Conservation (phyloP, 2,113 vertebrate species). For the Brachirus orientalis region DNA sequence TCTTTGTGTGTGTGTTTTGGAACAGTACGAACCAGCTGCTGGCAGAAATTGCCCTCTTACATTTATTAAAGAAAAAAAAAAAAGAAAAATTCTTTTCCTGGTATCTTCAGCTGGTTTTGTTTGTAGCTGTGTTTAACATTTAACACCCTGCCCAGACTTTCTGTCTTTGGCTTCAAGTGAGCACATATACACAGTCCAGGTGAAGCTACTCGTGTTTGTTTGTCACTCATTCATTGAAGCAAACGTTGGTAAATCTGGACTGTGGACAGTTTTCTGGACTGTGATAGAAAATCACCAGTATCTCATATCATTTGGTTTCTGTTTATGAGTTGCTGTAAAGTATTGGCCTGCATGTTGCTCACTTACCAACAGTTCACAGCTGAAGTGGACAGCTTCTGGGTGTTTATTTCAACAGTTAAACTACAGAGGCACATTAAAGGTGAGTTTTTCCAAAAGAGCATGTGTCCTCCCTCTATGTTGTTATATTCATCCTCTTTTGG, state of each 20-base stretch:
- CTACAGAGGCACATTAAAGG: conserved; percentile 2
- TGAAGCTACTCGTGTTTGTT: conserved; percentile 14
- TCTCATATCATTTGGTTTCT: too few relatives aligned
- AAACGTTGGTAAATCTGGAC: neutral
- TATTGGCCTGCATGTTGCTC: too few relatives aligned
- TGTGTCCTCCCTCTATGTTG: conserved; percentile 3
- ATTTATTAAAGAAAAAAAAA: too few relatives aligned
- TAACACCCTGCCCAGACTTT: conserved; percentile 49
- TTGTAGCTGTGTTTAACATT: conserved; percentile 68
- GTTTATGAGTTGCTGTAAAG: too few relatives aligned
- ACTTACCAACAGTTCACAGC: conserved; percentile 9
- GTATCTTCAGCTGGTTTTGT: conserved; percentile 53
- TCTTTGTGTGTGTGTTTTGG: conserved; percentile 5
- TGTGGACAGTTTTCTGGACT: conserved; percentile 7
- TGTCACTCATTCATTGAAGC: neutral
- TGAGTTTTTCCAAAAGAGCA: conserved; percentile 36
- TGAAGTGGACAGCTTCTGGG: conserved; percentile 22
- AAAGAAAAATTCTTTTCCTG: conserved; percentile 16
- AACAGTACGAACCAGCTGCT: too few relatives aligned
- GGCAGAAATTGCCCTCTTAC: conserved; percentile 38
- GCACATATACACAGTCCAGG: too few relatives aligned
- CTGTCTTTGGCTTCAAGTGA: conserved; percentile 38
- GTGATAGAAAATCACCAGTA: neutral
- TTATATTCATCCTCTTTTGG: conserved; percentile 20
- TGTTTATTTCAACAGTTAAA: conserved; percentile 30